Conservation (phyloP, 2,113 vertebrate species). For the Oplegnathus fasciatus region DNA sequence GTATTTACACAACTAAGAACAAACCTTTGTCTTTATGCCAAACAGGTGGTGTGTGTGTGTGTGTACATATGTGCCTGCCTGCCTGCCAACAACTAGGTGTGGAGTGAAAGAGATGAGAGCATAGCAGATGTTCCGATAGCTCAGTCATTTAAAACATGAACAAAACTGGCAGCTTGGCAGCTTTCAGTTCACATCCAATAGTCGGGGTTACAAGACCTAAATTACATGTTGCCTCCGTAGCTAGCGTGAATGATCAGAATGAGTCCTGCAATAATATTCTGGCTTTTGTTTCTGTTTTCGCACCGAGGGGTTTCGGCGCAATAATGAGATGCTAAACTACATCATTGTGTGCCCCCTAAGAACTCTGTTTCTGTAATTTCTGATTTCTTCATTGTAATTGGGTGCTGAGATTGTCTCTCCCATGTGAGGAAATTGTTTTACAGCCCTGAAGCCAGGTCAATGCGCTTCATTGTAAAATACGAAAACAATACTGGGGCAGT, state of each 20-base stretch:
- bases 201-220: constrained; percentile 59
- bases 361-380: constrained; percentile 46
- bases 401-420: constrained; percentile 63
- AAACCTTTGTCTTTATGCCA: constrained; percentile 54
- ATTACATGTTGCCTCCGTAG: constrained; percentile 67
- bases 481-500: constrained; percentile 55
- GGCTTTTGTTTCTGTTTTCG: constrained; percentile 64
- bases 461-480: constrained; percentile 53
- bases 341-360: constrained; percentile 54
- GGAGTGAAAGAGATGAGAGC: constrained; percentile 62
- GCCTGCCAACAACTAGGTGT: constrained; percentile 69
- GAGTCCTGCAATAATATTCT: constrained; percentile 61
- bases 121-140: constrained; percentile 75
- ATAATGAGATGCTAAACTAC: constrained; percentile 70
- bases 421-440: constrained; percentile 68
- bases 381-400: constrained; percentile 66
- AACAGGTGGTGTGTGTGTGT: constrained; percentile 67
- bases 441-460: constrained; percentile 52
- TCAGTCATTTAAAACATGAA: constrained; percentile 70
- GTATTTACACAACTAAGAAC: constrained; percentile 65
- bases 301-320: constrained; percentile 30
- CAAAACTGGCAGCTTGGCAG: constrained; percentile 59
- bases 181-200: constrained; percentile 58
- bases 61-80: constrained; percentile 31
- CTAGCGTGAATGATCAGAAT: constrained; percentile 68